Evolutionary conservation across 2,113 vertebrate species (phyloP), one percentile per base, ranked within the genome.

Genomic region (Capreolus pygargus): DNA sequence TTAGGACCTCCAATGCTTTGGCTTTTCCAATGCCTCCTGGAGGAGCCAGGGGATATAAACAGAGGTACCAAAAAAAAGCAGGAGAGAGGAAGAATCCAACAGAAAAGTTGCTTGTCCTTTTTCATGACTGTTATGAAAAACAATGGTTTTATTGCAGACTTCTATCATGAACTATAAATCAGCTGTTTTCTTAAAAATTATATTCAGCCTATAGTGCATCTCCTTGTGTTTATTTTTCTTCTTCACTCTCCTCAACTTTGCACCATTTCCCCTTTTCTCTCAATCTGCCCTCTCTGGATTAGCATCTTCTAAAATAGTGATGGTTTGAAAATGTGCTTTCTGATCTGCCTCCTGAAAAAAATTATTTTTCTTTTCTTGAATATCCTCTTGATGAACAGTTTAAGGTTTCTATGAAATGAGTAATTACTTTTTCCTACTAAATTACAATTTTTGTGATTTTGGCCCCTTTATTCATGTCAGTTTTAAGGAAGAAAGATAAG

Each of bases 321-420:
- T 57, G 74, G 23, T 83, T 92, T 79, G 36, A 93, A 93, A 89
- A 76, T 43, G 21, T 93, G 23, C 5, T 25, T 57, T 39, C 55
- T 3, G 13, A 58, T 74, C 30, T 88, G 23, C 93, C 95, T 96
- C 25, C 61, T 79, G 33, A 39, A 55, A 54, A 79, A 79, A 30
- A 30, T 10, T n/a, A 6, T 52, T 76, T 97, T 76, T 79, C 30
- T 91, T 78, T 8, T 86, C 83, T 95, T 93, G 33, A 83, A 74
- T 89, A 86, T 45, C n/a, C 16, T 89, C 36, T 83, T 95, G 86
- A 93, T 88, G 57, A 92, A 23, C 83, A 83, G 25, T 60, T 93
- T 74, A 96, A 64, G 50, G 47, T 84, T 90, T 89, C 61, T 84
- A 52, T 39, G 9, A 9, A 87, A 50, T 74, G 2, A 2, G 60